phyloP scores from a whole-genome alignment of 2,113 vertebrate species.

The Pomatostomus ruficeps region DNA sequence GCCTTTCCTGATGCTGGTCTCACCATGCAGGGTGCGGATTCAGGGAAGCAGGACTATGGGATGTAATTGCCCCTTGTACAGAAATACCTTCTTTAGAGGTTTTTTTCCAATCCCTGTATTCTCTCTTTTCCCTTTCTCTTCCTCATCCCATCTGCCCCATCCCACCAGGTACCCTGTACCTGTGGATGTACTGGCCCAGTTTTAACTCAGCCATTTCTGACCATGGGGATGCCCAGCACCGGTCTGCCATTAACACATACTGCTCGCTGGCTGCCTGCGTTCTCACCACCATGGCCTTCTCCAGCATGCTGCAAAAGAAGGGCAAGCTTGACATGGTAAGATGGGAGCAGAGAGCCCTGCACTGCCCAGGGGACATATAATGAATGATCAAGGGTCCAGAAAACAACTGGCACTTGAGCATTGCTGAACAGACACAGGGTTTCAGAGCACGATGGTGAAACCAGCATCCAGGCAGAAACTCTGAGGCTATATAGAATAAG shows the following conservation, averaged over 20 bases:
- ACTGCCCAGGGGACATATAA: background rate
- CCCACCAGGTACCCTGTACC: slow-evolving; percentile 85
- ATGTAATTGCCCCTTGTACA: background rate
- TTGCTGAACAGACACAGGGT: background rate
- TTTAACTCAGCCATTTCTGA: slow-evolving; percentile 90
- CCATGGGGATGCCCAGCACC: slow-evolving; percentile 88
- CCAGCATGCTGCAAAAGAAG: slow-evolving; percentile 84
- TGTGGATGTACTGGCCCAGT: slow-evolving; percentile 99
- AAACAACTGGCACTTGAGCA: background rate
- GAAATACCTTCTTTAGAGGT: background rate
- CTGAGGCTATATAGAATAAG: background rate
- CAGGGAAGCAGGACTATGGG: background rate
- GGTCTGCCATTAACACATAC: slow-evolving; percentile 92
- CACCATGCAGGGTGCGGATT: accelerated
- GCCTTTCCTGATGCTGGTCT: background rate
- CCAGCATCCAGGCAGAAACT: background rate
- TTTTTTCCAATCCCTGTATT: background rate
- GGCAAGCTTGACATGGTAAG: slow-evolving; percentile 95
- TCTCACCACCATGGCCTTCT: slow-evolving; percentile 84
- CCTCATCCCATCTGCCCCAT: background rate
- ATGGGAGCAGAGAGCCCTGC: background rate
- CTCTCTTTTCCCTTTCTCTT: background rate
- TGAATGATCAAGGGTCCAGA: background rate
- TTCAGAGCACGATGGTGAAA: background rate
- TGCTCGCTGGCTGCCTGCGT: slow-evolving; percentile 83